These are phyloP conservation scores for Neogale vison DNA, from an alignment of 2,113 vertebrate species.

Conservation along the genomic window DNA sequence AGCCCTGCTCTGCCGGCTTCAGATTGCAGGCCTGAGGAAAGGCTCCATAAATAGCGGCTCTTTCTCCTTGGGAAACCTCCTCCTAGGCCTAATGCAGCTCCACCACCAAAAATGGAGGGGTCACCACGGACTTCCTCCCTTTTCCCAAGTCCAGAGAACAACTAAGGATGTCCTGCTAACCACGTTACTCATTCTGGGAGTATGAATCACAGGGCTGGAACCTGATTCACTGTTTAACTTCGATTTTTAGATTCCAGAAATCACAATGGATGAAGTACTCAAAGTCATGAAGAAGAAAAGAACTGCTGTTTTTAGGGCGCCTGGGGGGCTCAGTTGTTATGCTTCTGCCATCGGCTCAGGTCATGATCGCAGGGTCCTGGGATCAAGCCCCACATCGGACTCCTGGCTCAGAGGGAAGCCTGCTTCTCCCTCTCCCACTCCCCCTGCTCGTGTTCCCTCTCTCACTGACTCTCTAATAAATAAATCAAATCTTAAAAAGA, in stretches of 20 bases:
- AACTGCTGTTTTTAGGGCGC: background rate
- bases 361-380: too few species aligned
- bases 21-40: conserved; percentile 76
- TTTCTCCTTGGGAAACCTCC: conserved; percentile 55
- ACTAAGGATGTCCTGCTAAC: conserved; percentile 22
- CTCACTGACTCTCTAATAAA: too few species aligned
- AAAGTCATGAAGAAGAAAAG: background rate
- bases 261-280: background rate
- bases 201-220: conserved; percentile 57
- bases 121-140: background rate
- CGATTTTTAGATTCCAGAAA: conserved; percentile 39
- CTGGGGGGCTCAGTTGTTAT: too few species aligned
- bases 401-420: too few species aligned
- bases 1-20: conserved; percentile 74
- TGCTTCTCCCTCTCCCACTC: too few species aligned
- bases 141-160: background rate
- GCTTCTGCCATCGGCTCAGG: too few species aligned
- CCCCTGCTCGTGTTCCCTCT: too few species aligned
- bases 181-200: conserved; percentile 21
- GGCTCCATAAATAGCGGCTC: conserved; percentile 73
- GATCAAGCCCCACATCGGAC: too few species aligned
- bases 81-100: conserved; percentile 54
- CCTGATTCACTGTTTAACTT: conserved; percentile 52
- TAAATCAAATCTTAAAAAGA: too few species aligned
- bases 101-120: conserved; percentile 71